Conservation (phyloP, 2,113 vertebrate species). For the Gymnorhina tibicen region DNA sequence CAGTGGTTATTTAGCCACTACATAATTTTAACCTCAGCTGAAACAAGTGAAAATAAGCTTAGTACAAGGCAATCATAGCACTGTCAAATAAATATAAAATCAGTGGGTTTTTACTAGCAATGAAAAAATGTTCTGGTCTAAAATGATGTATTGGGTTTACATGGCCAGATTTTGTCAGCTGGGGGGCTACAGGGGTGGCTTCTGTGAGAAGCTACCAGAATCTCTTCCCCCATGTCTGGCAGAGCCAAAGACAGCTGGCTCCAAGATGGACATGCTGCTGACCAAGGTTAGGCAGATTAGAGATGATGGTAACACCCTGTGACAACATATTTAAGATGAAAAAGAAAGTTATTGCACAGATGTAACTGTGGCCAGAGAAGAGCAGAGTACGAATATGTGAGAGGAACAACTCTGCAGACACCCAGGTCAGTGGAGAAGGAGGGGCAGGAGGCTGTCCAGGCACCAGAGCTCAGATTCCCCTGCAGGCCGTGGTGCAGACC, state of each 20-base stretch:
- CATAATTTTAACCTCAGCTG: not conserved
- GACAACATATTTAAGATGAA: too few species aligned
- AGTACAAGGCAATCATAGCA: not conserved
- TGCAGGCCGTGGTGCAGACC: not conserved
- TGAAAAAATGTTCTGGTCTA: not conserved
- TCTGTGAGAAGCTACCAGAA: not conserved
- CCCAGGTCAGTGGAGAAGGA: not conserved
- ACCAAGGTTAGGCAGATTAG: not conserved
- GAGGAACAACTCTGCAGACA: not conserved
- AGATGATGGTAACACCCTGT: not conserved
- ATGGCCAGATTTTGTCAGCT: not conserved
- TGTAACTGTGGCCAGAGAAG: not conserved
- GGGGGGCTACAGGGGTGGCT: too few species aligned
- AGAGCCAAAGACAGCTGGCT: not conserved
- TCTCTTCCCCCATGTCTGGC: not conserved
- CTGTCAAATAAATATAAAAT: not conserved
- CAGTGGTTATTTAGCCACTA: not conserved
- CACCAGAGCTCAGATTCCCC: not conserved
- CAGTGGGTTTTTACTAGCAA: not conserved
- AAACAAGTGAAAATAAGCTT: not conserved
- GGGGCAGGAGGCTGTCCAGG: not conserved
- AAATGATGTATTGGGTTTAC: not conserved
- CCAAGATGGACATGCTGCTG: accelerated
- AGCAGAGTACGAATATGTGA: not conserved
- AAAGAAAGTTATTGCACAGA: not conserved